Percentiles rank a stretch among this genome's conserved stretches.
These are phyloP conservation scores for Ennomos quercinarius DNA, from an alignment of 2,888 invertebrate genomes.

Conservation along the genomic window DNA sequence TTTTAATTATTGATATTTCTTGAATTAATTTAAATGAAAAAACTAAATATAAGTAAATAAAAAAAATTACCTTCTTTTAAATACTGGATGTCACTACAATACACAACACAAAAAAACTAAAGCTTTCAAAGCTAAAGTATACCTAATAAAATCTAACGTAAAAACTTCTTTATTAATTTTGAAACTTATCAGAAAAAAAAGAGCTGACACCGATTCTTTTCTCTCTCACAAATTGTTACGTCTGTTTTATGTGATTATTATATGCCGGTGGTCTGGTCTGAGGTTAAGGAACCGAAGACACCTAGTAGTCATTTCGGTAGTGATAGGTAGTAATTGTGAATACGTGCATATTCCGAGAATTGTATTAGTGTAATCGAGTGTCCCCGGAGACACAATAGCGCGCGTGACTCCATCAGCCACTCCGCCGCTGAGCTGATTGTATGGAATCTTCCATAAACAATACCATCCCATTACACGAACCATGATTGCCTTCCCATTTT, in stretches of 20 bases:
- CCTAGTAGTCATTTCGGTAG: conserved; percentile 56
- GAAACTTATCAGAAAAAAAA: background rate
- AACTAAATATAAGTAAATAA: too few species aligned
- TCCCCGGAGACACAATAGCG: conserved; percentile 65
- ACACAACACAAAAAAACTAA: too few species aligned
- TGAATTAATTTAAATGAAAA: too few species aligned
- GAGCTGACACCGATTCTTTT: conserved; percentile 4
- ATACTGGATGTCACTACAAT: too few species aligned
- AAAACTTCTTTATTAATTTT: too few species aligned
- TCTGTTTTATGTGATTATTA: conserved; percentile 14
- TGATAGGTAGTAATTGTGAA: conserved; percentile 50
- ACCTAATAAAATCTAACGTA: too few species aligned
- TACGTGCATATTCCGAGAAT: conserved; percentile 47
- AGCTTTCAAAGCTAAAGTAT: too few species aligned
- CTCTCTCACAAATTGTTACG: conserved; percentile 18
- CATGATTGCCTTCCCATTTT: conserved; percentile 53
- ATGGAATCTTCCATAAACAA: conserved; percentile 58
- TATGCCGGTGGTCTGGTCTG: conserved; percentile 24
- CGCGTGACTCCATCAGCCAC: conserved; percentile 66
- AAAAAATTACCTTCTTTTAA: too few species aligned
- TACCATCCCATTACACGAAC: conserved; percentile 54
- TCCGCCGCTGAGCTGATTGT: conserved; percentile 51
- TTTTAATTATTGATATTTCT: too few species aligned
- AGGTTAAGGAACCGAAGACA: conserved; percentile 36
- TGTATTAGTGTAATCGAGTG: conserved; percentile 57